phyloP scores from a whole-genome alignment of 1,140 invertebrate genomes.

The Atta texana region DNA sequence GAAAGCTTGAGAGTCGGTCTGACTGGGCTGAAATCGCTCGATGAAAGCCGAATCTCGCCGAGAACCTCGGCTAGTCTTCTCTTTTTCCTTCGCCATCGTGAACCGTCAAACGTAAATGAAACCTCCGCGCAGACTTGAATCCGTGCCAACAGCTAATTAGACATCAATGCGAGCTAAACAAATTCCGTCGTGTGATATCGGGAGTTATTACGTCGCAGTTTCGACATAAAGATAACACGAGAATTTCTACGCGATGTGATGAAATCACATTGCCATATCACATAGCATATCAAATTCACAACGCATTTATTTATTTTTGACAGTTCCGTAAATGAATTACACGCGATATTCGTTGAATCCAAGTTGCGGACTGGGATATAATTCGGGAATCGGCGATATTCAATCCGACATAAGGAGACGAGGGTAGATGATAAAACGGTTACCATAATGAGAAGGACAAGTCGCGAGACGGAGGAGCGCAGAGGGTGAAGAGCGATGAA shows the following conservation, averaged over 20 bases:
- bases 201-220: constrained; percentile 29
- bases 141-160: constrained; percentile 56
- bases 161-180: constrained; percentile 60
- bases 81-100: constrained; percentile 3
- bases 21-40: constrained; percentile 19
- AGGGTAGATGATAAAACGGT: constrained; percentile 60
- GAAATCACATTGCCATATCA: background rate
- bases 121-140: constrained; percentile 44
- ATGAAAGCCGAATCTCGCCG: constrained; percentile 49
- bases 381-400: constrained; percentile 10
- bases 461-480: constrained; percentile 1
- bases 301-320: background rate
- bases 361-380: background rate
- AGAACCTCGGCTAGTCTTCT: background rate
- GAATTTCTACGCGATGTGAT: background rate
- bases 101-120: constrained; percentile 54
- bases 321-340: constrained; percentile 36
- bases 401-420: constrained; percentile 22
- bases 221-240: constrained; percentile 2
- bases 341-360: constrained; percentile 27
- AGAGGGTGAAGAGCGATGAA: constrained; percentile 9
- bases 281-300: background rate
- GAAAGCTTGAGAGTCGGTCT: background rate
- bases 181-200: constrained; percentile 35
- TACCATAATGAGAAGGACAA: constrained; percentile 61